These are phyloP conservation scores for Bambusicola thoracicus DNA, from an alignment of 2,113 vertebrate species.

Conservation along the genomic window DNA sequence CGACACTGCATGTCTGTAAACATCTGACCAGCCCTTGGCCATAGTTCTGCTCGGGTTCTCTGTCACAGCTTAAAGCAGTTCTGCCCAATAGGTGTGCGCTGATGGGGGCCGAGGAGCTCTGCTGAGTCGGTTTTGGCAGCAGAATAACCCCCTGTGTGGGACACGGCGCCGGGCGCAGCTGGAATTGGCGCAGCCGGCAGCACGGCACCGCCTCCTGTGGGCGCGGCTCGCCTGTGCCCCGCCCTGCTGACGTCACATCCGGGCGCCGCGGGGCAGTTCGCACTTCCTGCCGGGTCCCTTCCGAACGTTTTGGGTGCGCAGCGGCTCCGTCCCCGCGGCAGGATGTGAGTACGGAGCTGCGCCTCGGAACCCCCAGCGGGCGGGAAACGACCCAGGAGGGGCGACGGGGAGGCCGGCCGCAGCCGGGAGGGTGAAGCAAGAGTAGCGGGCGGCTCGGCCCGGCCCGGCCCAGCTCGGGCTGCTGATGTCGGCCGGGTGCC, in stretches of 20 bases:
- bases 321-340: background rate
- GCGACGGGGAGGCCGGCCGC: background rate
- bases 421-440: too few relatives aligned
- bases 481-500: background rate
- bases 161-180: too few relatives aligned
- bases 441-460: too few relatives aligned
- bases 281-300: fast-evolving
- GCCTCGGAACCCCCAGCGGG: fast-evolving
- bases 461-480: too few relatives aligned
- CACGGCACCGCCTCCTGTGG: background rate
- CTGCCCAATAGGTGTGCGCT: too few relatives aligned
- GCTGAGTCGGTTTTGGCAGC: background rate
- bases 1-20: background rate
- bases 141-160: too few relatives aligned
- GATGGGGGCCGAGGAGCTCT: background rate
- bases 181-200: background rate
- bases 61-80: background rate
- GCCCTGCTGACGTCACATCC: background rate
- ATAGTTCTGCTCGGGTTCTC: background rate
- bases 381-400: background rate
- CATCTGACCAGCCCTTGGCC: background rate
- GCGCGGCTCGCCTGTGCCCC: background rate
- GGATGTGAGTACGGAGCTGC: background rate
- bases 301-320: fast-evolving
- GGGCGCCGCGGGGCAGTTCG: fast-evolving